These are phyloP conservation scores for Meles meles DNA, from an alignment of 2,113 vertebrate species.

Conservation along the genomic window DNA sequence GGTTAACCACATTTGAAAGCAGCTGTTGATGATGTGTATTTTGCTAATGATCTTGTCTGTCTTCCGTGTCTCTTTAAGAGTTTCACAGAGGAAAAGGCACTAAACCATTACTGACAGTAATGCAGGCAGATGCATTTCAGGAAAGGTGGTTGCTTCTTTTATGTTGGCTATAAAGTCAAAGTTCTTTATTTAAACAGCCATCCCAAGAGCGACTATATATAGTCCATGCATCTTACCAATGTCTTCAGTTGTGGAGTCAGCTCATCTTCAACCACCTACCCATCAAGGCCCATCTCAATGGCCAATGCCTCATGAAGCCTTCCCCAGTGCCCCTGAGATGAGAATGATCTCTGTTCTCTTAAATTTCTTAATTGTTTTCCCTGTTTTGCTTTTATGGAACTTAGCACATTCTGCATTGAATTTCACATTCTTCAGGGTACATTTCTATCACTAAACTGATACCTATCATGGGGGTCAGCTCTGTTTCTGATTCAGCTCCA, in stretches of 20 bases:
- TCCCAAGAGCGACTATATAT: background rate
- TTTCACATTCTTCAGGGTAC: background rate
- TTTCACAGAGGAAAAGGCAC: background rate
- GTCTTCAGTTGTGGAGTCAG: background rate
- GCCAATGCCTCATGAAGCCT: background rate
- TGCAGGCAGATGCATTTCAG: background rate
- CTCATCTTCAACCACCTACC: background rate
- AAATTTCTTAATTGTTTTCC: background rate
- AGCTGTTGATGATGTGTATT: background rate
- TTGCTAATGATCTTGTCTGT: background rate
- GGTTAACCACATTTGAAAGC: background rate
- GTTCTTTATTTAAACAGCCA: background rate
- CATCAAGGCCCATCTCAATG: background rate
- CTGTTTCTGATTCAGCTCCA: background rate
- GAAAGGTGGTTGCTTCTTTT: background rate
- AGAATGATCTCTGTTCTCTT: background rate
- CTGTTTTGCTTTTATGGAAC: background rate
- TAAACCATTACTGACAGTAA: background rate
- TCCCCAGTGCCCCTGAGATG: background rate
- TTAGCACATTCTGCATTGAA: background rate
- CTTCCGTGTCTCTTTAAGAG: background rate
- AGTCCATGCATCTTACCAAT: background rate
- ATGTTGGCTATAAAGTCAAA: background rate
- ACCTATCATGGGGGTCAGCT: background rate
- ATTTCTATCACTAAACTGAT: background rate